Evolutionary conservation across 2,888 invertebrate genomes (phyloP).

Genomic region (Pollenia griseotomentosa): DNA sequence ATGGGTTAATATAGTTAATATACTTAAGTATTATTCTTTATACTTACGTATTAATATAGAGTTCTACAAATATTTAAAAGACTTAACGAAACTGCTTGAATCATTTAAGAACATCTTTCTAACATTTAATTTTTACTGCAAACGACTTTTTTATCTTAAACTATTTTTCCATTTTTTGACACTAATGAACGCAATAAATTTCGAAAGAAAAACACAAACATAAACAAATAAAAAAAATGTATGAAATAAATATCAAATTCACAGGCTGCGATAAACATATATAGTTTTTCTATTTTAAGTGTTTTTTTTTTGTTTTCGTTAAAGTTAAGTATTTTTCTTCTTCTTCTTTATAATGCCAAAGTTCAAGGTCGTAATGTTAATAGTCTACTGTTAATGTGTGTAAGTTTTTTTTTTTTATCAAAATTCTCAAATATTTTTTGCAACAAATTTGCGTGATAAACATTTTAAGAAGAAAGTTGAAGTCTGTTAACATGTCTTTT

Average conservation of each 20-base stretch:
- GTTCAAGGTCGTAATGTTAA: slow-evolving; percentile 7
- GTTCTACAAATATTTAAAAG: too few species aligned
- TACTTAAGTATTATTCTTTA: too few species aligned
- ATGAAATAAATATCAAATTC: not conserved
- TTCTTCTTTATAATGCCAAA: not conserved
- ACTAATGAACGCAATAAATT: not conserved
- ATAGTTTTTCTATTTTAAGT: not conserved
- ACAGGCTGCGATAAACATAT: too few species aligned
- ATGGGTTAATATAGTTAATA: too few species aligned
- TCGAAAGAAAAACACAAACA: not conserved
- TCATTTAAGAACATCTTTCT: too few species aligned
- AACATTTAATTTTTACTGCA: not conserved
- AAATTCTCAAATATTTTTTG: not conserved
- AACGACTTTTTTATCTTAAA: not conserved
- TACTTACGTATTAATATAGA: too few species aligned
- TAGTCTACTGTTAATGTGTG: not conserved
- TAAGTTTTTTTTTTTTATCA: not conserved
- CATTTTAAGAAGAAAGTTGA: not conserved
- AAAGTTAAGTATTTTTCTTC: not conserved
- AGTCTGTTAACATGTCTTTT: not conserved
- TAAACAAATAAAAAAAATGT: not conserved
- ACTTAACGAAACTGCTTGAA: too few species aligned
- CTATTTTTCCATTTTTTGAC: not conserved
- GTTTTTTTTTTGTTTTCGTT: not conserved
- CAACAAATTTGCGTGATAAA: not conserved